Evolutionary conservation across 2,888 invertebrate species (phyloP), one percentile per base, ranked within the genome.

Genomic region (Cantharis nigra): DNA sequence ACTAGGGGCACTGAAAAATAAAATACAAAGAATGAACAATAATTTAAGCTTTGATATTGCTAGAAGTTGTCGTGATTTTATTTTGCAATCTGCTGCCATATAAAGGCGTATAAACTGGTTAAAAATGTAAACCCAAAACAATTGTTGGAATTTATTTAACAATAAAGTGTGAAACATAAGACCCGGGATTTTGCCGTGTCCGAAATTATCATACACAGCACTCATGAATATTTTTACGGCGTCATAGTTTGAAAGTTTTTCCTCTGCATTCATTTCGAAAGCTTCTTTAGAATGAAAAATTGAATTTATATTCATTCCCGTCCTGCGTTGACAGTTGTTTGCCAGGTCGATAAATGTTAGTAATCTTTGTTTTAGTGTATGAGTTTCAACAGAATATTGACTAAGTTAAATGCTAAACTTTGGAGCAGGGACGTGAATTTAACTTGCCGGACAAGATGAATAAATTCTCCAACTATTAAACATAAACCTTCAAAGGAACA

Each of bases 1-100:
- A 28, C 74, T 62, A 76, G 69, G 16, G 78, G 78, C 69, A 75
- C 78, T 78, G 78, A n/a, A 78, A 78, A 67, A 30, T 16, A n/a
- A 67, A 67, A 26, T n/a, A 26, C 16, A 23, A 65, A 65, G 23
- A 13, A 23, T 65, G 23, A 65, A 65, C 20, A 20, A 20, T 20
- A 20, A 49, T n/a, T 49, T 49, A n/a, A 5, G n/a, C 49, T 49
- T 7, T n/a, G n/a, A n/a, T 49, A 49, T 49, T 49, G 49, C 7
- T 49, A 9, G 49, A n/a, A 49, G 49, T n/a, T 49, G 13, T 49
- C 9, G 7, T 49, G 49, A n/a, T 4, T n/a, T 49, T 49, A 7
- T 49, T 49, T n/a, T 49, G 4, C 49, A 26, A 26, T 26, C 2
- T 26, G 7, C 9, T 26, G 26, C 26, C 26, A 26, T 2, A 33